Percentiles rank a stretch among this genome's conserved stretches.
Evolutionary conservation across 1,140 invertebrate genomes (phyloP).

Genomic region (Brachystomella parvula): DNA sequence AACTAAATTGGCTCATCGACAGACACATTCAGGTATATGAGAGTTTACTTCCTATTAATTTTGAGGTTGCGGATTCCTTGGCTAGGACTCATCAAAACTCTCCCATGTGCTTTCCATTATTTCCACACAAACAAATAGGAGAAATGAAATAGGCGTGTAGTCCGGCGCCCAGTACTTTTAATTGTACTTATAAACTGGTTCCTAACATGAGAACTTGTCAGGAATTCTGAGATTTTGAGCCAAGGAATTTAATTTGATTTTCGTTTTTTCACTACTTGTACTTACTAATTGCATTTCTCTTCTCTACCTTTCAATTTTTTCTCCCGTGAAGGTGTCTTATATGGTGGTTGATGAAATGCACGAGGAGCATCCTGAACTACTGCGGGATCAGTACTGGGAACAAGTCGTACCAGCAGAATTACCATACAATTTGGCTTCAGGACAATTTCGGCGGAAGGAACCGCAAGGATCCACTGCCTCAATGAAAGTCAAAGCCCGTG

Average conservation of each 20-base stretch:
- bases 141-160: not conserved
- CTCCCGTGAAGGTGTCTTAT: slow-evolving; percentile 62
- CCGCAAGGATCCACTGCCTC: slow-evolving; percentile 74
- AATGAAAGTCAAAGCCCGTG: slow-evolving; percentile 72
- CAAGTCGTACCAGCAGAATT: slow-evolving; percentile 79
- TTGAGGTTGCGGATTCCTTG: not conserved
- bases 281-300: not conserved
- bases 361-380: slow-evolving; percentile 75
- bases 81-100: no score
- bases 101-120: not conserved
- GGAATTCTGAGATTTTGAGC: no score
- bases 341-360: slow-evolving; percentile 89
- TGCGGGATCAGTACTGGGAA: slow-evolving; percentile 84
- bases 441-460: slow-evolving; percentile 68
- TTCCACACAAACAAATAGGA: not conserved
- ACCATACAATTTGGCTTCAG: slow-evolving; percentile 74
- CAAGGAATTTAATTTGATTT: not conserved
- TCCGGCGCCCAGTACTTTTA: not conserved
- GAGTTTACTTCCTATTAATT: not conserved
- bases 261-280: no score
- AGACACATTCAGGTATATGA: slow-evolving; percentile 70
- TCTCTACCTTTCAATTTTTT: slow-evolving; percentile 5
- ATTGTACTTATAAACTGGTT: not conserved
- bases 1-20: slow-evolving; percentile 78
- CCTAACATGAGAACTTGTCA: no score